Base-by-base conservation (phyloP, 2,113 vertebrate genomes). In the Colius striatus region DNA sequence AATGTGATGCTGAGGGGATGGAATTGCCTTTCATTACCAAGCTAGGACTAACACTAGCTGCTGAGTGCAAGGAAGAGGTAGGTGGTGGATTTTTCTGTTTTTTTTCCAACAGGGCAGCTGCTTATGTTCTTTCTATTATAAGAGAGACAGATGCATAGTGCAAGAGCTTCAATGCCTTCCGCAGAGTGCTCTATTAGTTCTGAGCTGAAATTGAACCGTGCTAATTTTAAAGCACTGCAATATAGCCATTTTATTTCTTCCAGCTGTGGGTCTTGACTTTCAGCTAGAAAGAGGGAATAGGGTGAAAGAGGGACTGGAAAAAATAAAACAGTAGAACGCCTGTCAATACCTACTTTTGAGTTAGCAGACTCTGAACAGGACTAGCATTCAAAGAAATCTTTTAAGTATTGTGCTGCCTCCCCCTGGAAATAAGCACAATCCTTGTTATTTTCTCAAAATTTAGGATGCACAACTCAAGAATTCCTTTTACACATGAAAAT, bases 171-270 rank as follows among this genome's bases (percentile, higher is more conserved):
- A 92, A 95, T 93, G 83, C 79, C 30, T 91, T 95, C 82, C 90
- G 55, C 83, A 91, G 76, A 70, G 55, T 90, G 41, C 9, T 90
- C 77, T 83, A 43, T 75, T 92, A 79, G 58, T 74, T 92, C 84
- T 92, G 94, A 96, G 94, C 72, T 89, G 87, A 97, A 96, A 97
- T 19, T 90, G 93, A 96, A 91, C 79, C 67, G 91, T 17, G 62
- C 15, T 97, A 91, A 96, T 96, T 97, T 97, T 96, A 96, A 97
- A 95, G 89, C 50, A 87, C 89, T 89, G 76, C 77, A 91, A 94
- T 92, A 95, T 41, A 96, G 87, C 34, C 23, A 21, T 95, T 98
- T 98, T 96, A 96, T 97, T 97, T 97, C 77, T 94, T 97, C 84
- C 96, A 97, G 84, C 92, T 98, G 92, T 97, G 83, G 29, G 89